Conservation (phyloP, 2,888 invertebrate species). For the Clunio marinus region DNA sequence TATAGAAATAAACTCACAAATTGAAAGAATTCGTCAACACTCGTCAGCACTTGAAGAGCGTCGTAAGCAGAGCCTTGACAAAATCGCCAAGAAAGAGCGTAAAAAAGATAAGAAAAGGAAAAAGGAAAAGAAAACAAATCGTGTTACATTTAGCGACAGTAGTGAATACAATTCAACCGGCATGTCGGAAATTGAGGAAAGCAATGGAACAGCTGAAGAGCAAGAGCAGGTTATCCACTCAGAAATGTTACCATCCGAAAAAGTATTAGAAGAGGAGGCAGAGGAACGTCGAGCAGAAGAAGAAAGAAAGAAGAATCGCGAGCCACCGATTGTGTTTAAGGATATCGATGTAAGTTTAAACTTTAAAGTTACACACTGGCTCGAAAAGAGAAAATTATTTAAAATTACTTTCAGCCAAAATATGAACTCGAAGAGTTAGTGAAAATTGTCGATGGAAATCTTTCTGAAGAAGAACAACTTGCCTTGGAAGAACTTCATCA, state of each 20-base stretch:
- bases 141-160: conserved; percentile 23
- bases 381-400: conserved; percentile 16
- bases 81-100: conserved; percentile 68
- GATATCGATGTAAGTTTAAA: conserved; percentile 69
- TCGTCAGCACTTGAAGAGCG: conserved; percentile 65
- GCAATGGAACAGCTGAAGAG: conserved; percentile 49
- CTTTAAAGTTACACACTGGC: background rate
- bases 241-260: conserved; percentile 54
- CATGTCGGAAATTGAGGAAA: conserved; percentile 48
- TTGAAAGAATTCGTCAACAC: conserved; percentile 68
- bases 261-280: conserved; percentile 56
- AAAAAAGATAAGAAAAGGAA: conserved; percentile 66
- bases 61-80: conserved; percentile 65
- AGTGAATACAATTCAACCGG: conserved; percentile 41
- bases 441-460: conserved; percentile 63
- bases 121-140: conserved; percentile 53
- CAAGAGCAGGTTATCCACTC: conserved; percentile 44
- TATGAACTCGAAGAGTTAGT: conserved; percentile 70
- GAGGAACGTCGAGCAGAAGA: conserved; percentile 65
- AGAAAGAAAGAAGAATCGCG: conserved; percentile 64
- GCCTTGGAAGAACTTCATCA: conserved; percentile 79
- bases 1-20: conserved; percentile 65
- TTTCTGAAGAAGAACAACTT: conserved; percentile 67
- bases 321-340: conserved; percentile 75
- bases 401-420: conserved; percentile 54